A percentile compares a stretch with the other conserved stretches of the same genome.
These are phyloP conservation scores for Pungitius pungitius DNA, from an alignment of 2,113 vertebrate genomes.

Conservation along the genomic window DNA sequence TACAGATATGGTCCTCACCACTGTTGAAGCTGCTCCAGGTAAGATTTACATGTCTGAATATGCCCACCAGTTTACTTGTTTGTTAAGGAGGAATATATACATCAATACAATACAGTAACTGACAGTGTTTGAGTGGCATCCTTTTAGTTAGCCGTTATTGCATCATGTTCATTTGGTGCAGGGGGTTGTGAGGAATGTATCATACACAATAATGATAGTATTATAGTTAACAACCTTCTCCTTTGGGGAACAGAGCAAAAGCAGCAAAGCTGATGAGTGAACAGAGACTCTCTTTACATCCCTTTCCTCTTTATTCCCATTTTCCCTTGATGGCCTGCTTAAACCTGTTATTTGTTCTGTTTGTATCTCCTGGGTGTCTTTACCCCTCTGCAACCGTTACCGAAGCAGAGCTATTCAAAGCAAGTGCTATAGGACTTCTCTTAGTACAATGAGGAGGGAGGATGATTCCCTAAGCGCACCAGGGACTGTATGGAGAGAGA, in stretches of 20 bases:
- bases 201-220: not conserved
- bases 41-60: constrained; percentile 28
- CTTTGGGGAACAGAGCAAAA: not conserved
- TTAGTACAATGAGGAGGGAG: constrained; percentile 57
- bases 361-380: constrained; percentile 32
- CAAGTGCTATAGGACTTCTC: constrained; percentile 29
- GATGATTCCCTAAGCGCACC: constrained; percentile 40
- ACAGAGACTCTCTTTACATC: constrained; percentile 15
- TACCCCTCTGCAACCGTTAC: constrained; percentile 1
- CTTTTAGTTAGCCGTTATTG: not conserved
- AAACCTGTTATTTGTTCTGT: constrained; percentile 2
- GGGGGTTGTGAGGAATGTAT: not conserved
- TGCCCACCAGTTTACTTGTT: not conserved
- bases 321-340: constrained; percentile 11
- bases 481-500: constrained; percentile 30
- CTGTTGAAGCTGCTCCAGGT: constrained; percentile 8
- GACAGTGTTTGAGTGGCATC: constrained; percentile 5
- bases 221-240: not conserved
- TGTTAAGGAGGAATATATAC: not conserved
- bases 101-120: constrained; percentile 16
- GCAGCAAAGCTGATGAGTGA: constrained; percentile 24
- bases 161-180: not conserved
- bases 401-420: constrained; percentile 12
- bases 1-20: constrained; percentile 2
- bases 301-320: constrained; percentile 6